These are phyloP conservation scores for Eretmochelys imbricata DNA, from an alignment of 2,113 vertebrate species.

Conservation along the genomic window DNA sequence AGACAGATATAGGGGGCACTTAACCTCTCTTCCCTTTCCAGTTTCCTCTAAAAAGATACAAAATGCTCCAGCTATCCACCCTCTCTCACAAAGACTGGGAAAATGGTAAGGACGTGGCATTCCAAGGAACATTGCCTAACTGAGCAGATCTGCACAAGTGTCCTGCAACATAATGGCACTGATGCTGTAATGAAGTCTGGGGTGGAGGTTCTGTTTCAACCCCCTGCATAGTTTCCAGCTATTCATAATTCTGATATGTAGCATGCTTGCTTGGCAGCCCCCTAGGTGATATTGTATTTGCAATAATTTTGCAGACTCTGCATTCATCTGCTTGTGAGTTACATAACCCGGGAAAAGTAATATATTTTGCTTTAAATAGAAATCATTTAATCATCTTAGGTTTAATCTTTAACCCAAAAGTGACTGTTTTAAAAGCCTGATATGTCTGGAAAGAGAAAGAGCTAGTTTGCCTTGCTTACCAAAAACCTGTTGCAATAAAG, in stretches of 20 bases:
- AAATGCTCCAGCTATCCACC: fast-evolving
- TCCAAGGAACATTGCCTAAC: not conserved
- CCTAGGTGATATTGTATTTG: constrained; percentile 40
- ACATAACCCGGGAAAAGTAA: constrained; percentile 54
- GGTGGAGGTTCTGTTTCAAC: not conserved
- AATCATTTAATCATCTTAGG: constrained; percentile 74
- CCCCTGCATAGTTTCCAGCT: fast-evolving
- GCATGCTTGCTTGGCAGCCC: not conserved
- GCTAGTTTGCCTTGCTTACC: constrained; percentile 35
- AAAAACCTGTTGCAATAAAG: not conserved
- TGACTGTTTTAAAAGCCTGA: constrained; percentile 73
- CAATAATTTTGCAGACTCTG: not conserved
- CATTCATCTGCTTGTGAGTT: constrained; percentile 60
- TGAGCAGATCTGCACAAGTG: not conserved
- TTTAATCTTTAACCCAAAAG: constrained; percentile 71
- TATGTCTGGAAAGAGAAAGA: constrained; percentile 69
- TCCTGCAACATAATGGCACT: not conserved
- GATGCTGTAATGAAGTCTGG: not conserved
- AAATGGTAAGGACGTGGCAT: not conserved
- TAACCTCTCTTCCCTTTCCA: not conserved
- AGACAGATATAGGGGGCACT: not conserved
- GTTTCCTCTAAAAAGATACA: not conserved
- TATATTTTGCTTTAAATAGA: constrained; percentile 53
- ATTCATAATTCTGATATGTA: not conserved
- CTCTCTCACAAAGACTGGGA: not conserved